Conservation (phyloP, 2,797 vertebrate species). For the Agapornis canus region DNA sequence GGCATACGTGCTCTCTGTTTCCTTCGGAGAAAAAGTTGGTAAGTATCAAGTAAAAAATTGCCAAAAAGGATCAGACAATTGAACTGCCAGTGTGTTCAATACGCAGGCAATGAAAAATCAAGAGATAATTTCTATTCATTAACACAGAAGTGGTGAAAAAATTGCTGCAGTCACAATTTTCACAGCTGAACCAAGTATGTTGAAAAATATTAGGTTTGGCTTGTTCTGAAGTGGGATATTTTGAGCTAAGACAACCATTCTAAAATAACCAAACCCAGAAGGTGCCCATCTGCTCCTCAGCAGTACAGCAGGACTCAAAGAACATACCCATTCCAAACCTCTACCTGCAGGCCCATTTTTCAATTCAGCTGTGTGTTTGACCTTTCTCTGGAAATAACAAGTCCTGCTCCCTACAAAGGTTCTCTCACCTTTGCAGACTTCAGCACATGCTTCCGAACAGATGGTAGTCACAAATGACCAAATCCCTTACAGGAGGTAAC, state of each 20-base stretch:
- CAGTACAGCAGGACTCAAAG: background rate
- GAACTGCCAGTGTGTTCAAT: background rate
- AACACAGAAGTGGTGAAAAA: background rate
- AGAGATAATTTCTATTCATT: background rate
- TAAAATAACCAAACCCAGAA: background rate
- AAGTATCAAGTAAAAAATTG: background rate
- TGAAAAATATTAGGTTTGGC: background rate
- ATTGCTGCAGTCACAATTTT: background rate
- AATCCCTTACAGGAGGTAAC: background rate
- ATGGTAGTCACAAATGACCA: background rate
- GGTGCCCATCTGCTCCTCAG: background rate
- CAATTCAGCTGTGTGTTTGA: background rate
- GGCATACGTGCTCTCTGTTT: background rate
- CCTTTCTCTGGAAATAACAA: background rate
- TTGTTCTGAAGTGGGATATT: background rate
- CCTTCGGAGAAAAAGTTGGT: background rate
- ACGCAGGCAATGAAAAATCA: background rate
- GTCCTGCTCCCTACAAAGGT: background rate
- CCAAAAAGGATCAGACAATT: background rate
- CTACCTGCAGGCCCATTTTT: background rate
- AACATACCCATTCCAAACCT: background rate
- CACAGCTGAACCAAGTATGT: background rate
- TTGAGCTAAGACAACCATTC: background rate
- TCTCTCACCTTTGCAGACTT: background rate
- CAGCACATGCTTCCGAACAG: background rate